Evolutionary conservation across 2,797 vertebrate species (phyloP), one percentile per base, ranked within the genome.

Genomic region (Chlorospingus flavigularis): DNA sequence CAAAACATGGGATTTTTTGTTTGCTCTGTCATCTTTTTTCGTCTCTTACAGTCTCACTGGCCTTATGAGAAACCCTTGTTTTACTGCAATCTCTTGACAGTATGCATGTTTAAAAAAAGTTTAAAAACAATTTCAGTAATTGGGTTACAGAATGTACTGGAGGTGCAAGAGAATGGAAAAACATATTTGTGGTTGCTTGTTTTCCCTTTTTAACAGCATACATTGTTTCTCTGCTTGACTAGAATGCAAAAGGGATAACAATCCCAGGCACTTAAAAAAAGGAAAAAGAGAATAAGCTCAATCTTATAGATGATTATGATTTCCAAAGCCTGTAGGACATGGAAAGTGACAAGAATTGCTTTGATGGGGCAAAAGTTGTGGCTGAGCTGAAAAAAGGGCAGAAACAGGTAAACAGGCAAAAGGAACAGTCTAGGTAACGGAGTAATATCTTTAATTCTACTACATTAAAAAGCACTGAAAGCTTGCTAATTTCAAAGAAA

Each of bases 81-180:
- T 79, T 76, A 92, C 53, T 1, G 2, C 74, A 93, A 61, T 57
- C 45, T 70, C 67, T 87, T 79, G 77, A 93, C 68, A 94, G 25
- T 9, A 58, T 13, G 31, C 13, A 51, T 35, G 10, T 42, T 92
- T 72, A 11, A 79, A 90, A 57, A 48, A 91, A 79, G 26, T 65
- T 67, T 84, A 31, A 74, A 76, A 94, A 82, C 60, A 91, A 53
- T 83, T 85, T 73, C 54, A 83, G 50, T 90, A 92, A 91, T 45
- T 87, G 79, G 75, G 60, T 80, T 93, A 88, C 58, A 86, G 50
- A 83, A 79, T 60, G 61, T 88, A 90, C 65, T 92, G 24, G 33
- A 72, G 50, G 37, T 80, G 43, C 40, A 86, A 86, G 28, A 57
- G 20, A 92, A 83, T 13, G 15, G 43, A 86, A 93, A 86, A 92